phyloP scores from a whole-genome alignment of 1,140 invertebrate genomes.

The Drosophila cardini region DNA sequence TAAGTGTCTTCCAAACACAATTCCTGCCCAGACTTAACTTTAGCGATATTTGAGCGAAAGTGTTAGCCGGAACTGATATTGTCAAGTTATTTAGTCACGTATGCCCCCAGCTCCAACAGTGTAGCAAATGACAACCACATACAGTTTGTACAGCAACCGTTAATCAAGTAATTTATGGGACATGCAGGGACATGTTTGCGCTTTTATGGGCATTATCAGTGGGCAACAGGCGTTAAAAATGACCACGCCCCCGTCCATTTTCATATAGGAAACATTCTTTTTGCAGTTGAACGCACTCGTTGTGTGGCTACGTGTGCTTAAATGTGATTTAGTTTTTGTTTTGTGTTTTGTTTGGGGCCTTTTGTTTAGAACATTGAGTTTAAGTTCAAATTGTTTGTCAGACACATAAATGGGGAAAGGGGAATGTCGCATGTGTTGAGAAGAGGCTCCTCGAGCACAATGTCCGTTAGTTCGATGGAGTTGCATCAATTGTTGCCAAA shows the following conservation, averaged over 20 bases:
- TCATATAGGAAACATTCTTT: background rate
- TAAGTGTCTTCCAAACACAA: no score
- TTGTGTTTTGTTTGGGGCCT: constrained; percentile 17
- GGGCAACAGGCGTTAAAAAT: constrained; percentile 31
- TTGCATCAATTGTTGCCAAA: constrained; percentile 14
- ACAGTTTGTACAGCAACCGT: constrained; percentile 2
- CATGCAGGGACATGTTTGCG: constrained; percentile 22
- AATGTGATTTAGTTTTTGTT: background rate
- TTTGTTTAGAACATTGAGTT: constrained; percentile 45
- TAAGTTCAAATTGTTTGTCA: constrained; percentile 47
- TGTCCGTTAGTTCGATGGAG: background rate
- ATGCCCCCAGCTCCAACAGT: background rate
- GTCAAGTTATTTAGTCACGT: constrained; percentile 2
- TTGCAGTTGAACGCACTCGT: constrained; percentile 35
- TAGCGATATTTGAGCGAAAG: background rate
- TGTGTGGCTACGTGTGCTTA: no score
- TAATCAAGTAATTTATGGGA: constrained; percentile 61
- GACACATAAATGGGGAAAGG: background rate
- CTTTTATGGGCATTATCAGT: constrained; percentile 54
- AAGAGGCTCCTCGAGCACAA: background rate
- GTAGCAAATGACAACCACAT: background rate
- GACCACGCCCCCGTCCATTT: constrained; percentile 1
- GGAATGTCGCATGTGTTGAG: constrained; percentile 12
- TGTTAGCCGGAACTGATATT: constrained; percentile 1
- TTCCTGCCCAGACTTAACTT: no score